Evolutionary conservation across 2,888 invertebrate genomes (phyloP).

Genomic region (Strigamia maritima): DNA sequence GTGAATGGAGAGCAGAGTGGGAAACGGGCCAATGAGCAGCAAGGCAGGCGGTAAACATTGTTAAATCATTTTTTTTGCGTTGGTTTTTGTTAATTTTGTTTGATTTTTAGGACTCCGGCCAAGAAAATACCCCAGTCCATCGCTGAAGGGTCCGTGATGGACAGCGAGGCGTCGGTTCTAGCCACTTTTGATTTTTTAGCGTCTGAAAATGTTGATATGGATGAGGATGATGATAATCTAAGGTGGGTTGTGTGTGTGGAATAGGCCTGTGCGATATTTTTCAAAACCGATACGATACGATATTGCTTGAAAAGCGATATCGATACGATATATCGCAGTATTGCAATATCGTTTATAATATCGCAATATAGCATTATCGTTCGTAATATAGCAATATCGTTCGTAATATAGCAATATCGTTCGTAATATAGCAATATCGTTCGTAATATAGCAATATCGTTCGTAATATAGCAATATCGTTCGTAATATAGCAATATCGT

Average conservation of each 20-base stretch:
- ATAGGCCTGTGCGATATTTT: too few relatives aligned
- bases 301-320: too few relatives aligned
- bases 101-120: conserved; percentile 35
- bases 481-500: too few relatives aligned
- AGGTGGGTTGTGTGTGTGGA: conserved; percentile 38
- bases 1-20: conserved; percentile 66
- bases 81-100: conserved; percentile 4
- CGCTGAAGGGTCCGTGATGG: conserved; percentile 74
- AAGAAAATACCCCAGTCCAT: conserved; percentile 57
- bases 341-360: too few relatives aligned
- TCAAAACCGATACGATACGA: too few relatives aligned
- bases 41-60: conserved; percentile 56
- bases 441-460: too few relatives aligned
- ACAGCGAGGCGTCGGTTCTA: conserved; percentile 87
- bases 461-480: too few relatives aligned
- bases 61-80: background rate
- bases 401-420: too few relatives aligned
- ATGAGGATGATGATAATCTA: conserved; percentile 68
- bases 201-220: conserved; percentile 79
- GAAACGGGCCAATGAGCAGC: conserved; percentile 64
- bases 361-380: too few relatives aligned
- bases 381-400: too few relatives aligned
- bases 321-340: too few relatives aligned
- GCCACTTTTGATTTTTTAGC: conserved; percentile 93
- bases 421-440: too few relatives aligned